Conservation (phyloP, 2,888 invertebrate genomes). For the Sarcophaga rosellei region DNA sequence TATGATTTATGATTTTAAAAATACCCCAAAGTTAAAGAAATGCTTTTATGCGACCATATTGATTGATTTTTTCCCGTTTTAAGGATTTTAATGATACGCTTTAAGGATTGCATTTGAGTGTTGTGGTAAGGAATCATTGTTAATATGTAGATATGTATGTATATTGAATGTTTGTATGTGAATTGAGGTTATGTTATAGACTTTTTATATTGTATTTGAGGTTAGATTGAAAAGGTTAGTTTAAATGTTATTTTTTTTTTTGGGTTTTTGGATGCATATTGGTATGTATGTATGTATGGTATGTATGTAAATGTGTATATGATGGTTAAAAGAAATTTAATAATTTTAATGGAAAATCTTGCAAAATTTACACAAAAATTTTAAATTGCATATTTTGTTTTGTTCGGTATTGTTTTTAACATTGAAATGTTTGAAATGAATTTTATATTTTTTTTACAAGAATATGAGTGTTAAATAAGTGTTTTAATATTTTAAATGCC, state of each 20-base stretch:
- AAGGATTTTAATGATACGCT: not conserved
- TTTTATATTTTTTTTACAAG: slow-evolving; percentile 37
- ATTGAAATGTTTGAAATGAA: slow-evolving; percentile 47
- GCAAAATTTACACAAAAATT: slow-evolving; percentile 59
- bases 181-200: slow-evolving; percentile 1
- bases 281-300: slow-evolving; percentile 11
- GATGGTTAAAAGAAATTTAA: not conserved
- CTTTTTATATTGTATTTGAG: not conserved
- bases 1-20: slow-evolving; percentile 23
- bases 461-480: slow-evolving; percentile 10
- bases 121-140: not conserved
- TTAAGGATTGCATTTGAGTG: not conserved
- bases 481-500: slow-evolving; percentile 56
- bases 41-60: slow-evolving; percentile 20
- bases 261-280: not conserved
- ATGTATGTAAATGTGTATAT: slow-evolving; percentile 7
- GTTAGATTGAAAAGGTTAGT: not conserved
- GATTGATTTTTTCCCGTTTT: not conserved
- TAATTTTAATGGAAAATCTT: slow-evolving; percentile 40
- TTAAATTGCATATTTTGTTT: not conserved
- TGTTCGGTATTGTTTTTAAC: not conserved
- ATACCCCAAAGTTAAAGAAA: not conserved
- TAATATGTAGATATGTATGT: not conserved
- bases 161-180: not conserved
- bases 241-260: no score